These are phyloP conservation scores for Polydrusus pterygomalis DNA, from an alignment of 2,888 invertebrate genomes.

Conservation along the genomic window DNA sequence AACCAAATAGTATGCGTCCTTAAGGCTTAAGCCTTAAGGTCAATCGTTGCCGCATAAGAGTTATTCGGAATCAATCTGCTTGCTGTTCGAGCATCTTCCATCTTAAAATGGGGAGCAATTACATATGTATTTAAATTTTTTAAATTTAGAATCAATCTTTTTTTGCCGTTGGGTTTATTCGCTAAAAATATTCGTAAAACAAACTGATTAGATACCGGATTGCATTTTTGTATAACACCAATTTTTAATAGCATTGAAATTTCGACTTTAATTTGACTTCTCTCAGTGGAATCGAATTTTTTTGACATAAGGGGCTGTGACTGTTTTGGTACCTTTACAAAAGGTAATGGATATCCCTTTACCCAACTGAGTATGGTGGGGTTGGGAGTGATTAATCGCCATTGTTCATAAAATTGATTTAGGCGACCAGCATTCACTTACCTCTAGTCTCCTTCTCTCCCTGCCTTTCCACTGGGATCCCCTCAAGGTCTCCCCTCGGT, in stretches of 20 bases:
- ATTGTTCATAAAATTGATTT: background rate
- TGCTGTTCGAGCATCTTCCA: constrained; percentile 59
- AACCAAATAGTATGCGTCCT: constrained; percentile 57
- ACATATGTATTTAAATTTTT: constrained; percentile 57
- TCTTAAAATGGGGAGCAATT: constrained; percentile 60
- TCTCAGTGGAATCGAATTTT: constrained; percentile 1
- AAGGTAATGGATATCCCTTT: background rate
- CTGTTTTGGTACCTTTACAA: background rate
- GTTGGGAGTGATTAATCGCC: background rate
- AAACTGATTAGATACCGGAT: constrained; percentile 21
- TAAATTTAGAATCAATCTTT: constrained; percentile 56
- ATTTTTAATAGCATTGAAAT: background rate
- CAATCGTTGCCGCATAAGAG: constrained; percentile 42
- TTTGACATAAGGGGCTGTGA: background rate
- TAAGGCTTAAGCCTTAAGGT: too few relatives aligned
- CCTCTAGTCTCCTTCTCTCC: background rate
- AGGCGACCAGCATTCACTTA: background rate
- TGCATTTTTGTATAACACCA: constrained; percentile 23
- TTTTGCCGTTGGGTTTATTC: constrained; percentile 45
- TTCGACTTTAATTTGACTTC: background rate
- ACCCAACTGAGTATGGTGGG: background rate
- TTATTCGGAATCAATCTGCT: constrained; percentile 51
- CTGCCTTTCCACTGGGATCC: background rate
- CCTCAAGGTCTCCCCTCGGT: background rate
- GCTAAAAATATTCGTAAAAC: constrained; percentile 39